Evolutionary conservation across 2,113 vertebrate species (phyloP), one percentile per base, ranked within the genome.

Genomic region (Triplophysa dalaica): DNA sequence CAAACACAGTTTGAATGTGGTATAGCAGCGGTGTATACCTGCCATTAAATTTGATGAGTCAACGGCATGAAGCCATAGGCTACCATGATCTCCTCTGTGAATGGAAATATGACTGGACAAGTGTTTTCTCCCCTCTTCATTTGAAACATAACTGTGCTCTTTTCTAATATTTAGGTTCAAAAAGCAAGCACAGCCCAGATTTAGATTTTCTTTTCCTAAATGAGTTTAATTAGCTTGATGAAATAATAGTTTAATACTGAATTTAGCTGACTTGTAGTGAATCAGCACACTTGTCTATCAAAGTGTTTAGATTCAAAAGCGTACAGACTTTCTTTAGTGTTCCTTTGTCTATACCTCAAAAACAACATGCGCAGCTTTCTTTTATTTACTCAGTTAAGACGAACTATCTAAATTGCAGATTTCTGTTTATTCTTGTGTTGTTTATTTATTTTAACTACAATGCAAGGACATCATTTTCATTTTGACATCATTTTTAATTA

Each of bases 201-300:
- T 87, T 80, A 87, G 81, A 29, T 66, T 82, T 78, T 87, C 26
- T 43, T 48, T 80, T 84, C 80, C 75, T 85, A 89, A 90, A 88
- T 88, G 79, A 82, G 81, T 88, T 89, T 89, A 91, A 89, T 91
- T 91, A 89, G 86, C 84, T 87, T 89, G 85, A 91, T 90, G 88
- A 88, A 85, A 85, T 83, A 82, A 89, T 88, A 83, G 66, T 29
- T 38, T 41, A 56, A 70, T 52, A 66, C 33, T 38, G 17, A 24
- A 10, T 33, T 21, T 17, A 56, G 54, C 33, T 54, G 41, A 21
- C 50, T 41, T 14, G 74, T 63, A 26, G 33, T 38, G 33, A 38
- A 38, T 38, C 19, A 58, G 54, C 50, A 9, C 14, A 26, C 45
- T 52, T 5, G 50, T 52, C 50, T 52, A 17, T 52, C 19, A 13